phyloP scores from a whole-genome alignment of 2,888 invertebrate genomes.

The Athripsodes cinereus region DNA sequence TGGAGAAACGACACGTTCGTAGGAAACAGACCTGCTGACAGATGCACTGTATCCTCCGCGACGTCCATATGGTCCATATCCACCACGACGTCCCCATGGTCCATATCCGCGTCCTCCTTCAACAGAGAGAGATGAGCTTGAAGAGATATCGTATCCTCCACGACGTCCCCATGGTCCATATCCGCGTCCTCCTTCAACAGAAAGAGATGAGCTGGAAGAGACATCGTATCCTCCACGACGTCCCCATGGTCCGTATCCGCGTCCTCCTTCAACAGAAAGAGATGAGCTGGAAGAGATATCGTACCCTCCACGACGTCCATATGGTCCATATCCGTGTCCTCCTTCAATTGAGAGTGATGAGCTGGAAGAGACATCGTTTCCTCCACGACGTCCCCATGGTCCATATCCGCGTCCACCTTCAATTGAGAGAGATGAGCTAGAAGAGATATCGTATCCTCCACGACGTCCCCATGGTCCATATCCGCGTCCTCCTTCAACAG shows the following conservation, averaged over 20 bases:
- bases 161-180: background rate
- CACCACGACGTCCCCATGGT: too few species aligned
- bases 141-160: too few species aligned
- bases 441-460: background rate
- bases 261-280: slow-evolving; percentile 10
- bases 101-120: too few species aligned
- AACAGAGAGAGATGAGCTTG: too few species aligned
- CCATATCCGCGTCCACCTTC: background rate
- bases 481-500: background rate
- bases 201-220: slow-evolving; percentile 1
- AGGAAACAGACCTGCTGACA: too few species aligned
- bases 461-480: background rate
- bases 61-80: too few species aligned
- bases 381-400: background rate
- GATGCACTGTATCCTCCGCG: too few species aligned
- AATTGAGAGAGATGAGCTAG: background rate
- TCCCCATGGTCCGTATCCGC: slow-evolving; percentile 3
- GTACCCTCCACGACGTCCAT: background rate
- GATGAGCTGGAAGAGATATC: slow-evolving; percentile 1
- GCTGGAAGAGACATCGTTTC: background rate
- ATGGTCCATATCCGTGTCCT: background rate
- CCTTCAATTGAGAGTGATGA: background rate
- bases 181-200: slow-evolving; percentile 4
- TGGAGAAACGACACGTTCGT: too few species aligned
- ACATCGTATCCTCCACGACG: background rate